phyloP scores from a whole-genome alignment of 2,888 invertebrate species.

The Zeuzera pyrina region DNA sequence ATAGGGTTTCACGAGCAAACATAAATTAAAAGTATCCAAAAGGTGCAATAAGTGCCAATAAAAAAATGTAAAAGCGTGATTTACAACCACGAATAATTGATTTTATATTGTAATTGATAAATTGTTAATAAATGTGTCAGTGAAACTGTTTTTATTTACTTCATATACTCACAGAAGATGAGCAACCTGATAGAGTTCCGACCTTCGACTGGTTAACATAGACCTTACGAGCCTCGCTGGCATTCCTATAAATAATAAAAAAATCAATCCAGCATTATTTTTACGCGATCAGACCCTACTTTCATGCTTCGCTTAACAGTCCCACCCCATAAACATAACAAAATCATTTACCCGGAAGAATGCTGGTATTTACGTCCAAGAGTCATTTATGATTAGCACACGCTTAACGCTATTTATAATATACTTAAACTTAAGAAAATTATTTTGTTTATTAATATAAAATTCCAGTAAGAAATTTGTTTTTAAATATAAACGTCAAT shows the following conservation, averaged over 20 bases:
- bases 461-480: background rate
- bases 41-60: too few relatives aligned
- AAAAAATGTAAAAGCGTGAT: too few relatives aligned
- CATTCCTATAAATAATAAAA: constrained; percentile 71
- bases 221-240: constrained; percentile 66
- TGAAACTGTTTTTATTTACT: too few relatives aligned
- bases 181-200: constrained; percentile 78
- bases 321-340: constrained; percentile 36
- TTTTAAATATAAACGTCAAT: background rate
- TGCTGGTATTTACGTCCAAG: constrained; percentile 68
- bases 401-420: background rate
- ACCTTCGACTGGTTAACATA: constrained; percentile 75
- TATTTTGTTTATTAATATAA: background rate
- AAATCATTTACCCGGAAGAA: constrained; percentile 66
- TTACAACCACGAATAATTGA: too few relatives aligned
- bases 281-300: constrained; percentile 34
- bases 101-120: too few relatives aligned
- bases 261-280: constrained; percentile 61
- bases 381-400: constrained; percentile 41
- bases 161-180: constrained; percentile 81
- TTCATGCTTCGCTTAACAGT: constrained; percentile 54
- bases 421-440: background rate
- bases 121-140: too few relatives aligned
- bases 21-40: too few relatives aligned
- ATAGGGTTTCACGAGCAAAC: too few relatives aligned